A percentile compares a stretch with the other conserved stretches of the same genome.
Evolutionary conservation across 1,140 invertebrate species (phyloP).

Genomic region (Penaeus vannamei): DNA sequence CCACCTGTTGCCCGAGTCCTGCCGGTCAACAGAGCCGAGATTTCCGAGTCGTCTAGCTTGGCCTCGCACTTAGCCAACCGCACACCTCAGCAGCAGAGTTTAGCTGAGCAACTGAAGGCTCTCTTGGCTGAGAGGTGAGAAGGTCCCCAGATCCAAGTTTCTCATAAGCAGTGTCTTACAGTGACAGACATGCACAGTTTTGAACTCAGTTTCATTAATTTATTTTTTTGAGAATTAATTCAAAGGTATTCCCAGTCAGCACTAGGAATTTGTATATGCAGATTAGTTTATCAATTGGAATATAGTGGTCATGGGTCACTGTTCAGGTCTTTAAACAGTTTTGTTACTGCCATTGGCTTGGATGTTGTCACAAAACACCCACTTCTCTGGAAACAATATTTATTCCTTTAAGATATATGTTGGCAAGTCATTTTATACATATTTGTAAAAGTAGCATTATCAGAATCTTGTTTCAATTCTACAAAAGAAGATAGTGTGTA

Average conservation of each 20-base stretch:
- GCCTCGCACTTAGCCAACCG: constrained; percentile 55
- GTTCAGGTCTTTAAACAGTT: no score
- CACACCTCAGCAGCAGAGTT: constrained; percentile 62
- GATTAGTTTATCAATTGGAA: neutral
- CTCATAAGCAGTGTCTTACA: neutral
- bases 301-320: no score
- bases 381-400: no score
- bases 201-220: neutral
- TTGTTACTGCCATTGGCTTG: no score
- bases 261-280: neutral
- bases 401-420: no score
- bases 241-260: neutral
- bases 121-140: constrained; percentile 63
- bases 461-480: no score
- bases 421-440: no score
- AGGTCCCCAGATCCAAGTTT: neutral
- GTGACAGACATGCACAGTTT: neutral
- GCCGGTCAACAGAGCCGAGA: constrained; percentile 62
- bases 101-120: constrained; percentile 64
- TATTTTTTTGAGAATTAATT: neutral
- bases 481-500: no score
- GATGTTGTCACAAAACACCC: no score
- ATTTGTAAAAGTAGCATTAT: no score
- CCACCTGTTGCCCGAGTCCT: constrained; percentile 63
- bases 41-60: constrained; percentile 42